Evolutionary conservation across 2,113 vertebrate species (phyloP).

Genomic region (Solea solea): DNA sequence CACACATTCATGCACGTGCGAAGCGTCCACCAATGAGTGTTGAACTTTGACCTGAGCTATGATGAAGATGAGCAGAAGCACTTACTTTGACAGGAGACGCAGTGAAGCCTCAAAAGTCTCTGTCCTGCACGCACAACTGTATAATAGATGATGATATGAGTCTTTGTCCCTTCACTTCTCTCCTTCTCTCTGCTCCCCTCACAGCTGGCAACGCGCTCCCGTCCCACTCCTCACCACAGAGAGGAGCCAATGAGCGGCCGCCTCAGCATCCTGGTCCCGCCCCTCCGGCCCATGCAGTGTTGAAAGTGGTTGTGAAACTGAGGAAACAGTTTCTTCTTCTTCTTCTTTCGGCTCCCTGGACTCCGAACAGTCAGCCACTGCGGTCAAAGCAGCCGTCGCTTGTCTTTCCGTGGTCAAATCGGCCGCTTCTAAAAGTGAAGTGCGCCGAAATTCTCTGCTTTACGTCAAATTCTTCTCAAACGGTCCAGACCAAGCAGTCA

Average conservation of each 20-base stretch:
- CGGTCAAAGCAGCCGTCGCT: too few relatives aligned
- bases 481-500: too few relatives aligned
- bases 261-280: constrained; percentile 75
- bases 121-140: constrained; percentile 3
- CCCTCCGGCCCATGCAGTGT: constrained; percentile 36
- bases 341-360: too few relatives aligned
- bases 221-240: constrained; percentile 37
- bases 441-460: too few relatives aligned
- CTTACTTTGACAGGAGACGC: constrained; percentile 47
- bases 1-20: constrained; percentile 20
- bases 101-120: background rate
- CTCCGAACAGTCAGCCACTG: too few relatives aligned
- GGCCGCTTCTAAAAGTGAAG: too few relatives aligned
- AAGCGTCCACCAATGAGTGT: background rate
- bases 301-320: constrained; percentile 9
- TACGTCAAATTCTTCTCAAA: too few relatives aligned
- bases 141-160: constrained; percentile 6
- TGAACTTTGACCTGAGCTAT: background rate
- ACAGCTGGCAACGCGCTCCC: constrained; percentile 53
- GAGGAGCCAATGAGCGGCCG: constrained; percentile 57
- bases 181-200: constrained; percentile 33
- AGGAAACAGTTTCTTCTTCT: too few relatives aligned
- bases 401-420: too few relatives aligned
- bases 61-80: background rate
- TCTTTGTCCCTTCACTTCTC: constrained; percentile 23